Base-by-base conservation (phyloP, 2,888 invertebrate genomes). In the Caenorhabditis drosophilae region DNA sequence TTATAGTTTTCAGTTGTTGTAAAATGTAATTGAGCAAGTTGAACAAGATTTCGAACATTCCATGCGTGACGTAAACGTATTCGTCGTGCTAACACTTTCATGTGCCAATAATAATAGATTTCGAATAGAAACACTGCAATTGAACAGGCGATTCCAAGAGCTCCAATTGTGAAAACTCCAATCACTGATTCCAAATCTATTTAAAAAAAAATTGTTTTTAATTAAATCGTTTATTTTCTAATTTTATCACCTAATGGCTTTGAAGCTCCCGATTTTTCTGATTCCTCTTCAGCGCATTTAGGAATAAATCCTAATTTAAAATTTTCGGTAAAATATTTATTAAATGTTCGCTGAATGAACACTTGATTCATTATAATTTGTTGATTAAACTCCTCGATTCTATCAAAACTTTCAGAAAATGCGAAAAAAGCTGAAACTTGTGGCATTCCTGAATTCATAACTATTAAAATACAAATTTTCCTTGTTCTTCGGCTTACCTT, bases 261-360 rank as follows among this genome's bases (percentile, higher is more conserved):
- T n/a, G 55, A 27, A 1, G 51, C 45, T 26, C 52, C 53, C 0
- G 51, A 38, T 18, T 40, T 4, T 1, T n/a, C 45, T 15, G 53
- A 50, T 23, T 70, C 66, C 6, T 34, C 20, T 4, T 41, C 20
- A 6, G 56, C 60, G 41, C 73, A 73, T 35, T 70, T 70, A 4
- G 70, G 67, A 36, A 60, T 60, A 18, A 25, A 42, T 2, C 56
- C 64, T 3, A 73, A 55, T 46, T 70, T 67, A 51, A 54, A 73
- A 4, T 63, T 68, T 38, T 58, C 48, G 6, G 35, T 55, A 41
- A 73, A 71, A 54, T 73, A 73, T 36, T 73, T 73, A 26, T 51
- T 61, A 42, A 71, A 73, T 11, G 73, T 71, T 41, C 66, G 36
- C 25, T 73, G 68, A 16, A 73, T 53, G 23, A 71, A 70, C 2